Evolutionary conservation across 2,113 vertebrate species (phyloP).

Genomic region (Takifugu bimaculatus): DNA sequence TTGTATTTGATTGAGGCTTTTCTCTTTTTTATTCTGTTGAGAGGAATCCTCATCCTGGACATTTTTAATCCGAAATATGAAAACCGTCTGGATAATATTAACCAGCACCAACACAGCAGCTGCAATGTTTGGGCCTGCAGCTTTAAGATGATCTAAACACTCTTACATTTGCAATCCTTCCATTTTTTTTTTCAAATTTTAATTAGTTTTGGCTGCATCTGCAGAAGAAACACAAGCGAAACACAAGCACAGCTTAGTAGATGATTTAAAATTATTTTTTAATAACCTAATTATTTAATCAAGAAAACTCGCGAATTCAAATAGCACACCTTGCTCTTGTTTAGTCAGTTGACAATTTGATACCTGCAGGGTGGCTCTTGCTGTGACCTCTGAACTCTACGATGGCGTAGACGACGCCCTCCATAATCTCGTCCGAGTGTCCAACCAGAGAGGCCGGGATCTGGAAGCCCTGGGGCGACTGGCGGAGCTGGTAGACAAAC

Average conservation of each 20-base stretch:
- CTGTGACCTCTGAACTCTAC: slow-evolving; percentile 74
- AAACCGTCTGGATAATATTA: slow-evolving; percentile 26
- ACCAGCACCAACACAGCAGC: slow-evolving; percentile 9
- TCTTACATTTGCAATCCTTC: slow-evolving; percentile 3
- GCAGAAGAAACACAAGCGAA: slow-evolving; percentile 16
- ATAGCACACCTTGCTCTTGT: neutral
- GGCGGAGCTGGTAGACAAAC: slow-evolving; percentile 61
- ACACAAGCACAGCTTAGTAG: slow-evolving; percentile 3
- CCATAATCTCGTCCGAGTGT: slow-evolving; percentile 82
- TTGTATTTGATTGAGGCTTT: slow-evolving; percentile 9
- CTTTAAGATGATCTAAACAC: slow-evolving; percentile 32
- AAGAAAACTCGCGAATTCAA: too few relatives aligned
- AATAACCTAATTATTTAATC: too few relatives aligned
- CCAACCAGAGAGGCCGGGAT: slow-evolving; percentile 80
- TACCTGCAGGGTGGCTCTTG: slow-evolving; percentile 73
- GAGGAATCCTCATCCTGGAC: slow-evolving; percentile 21
- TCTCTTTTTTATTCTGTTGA: slow-evolving; percentile 27
- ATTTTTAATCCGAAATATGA: slow-evolving; percentile 11
- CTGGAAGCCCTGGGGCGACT: slow-evolving; percentile 76
- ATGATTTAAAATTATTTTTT: neutral
- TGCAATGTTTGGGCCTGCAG: slow-evolving; percentile 29
- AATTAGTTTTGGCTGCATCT: slow-evolving; percentile 33
- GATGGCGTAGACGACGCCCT: slow-evolving; percentile 85
- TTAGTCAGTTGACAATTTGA: neutral
- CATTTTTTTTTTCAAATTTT: slow-evolving; percentile 2